phyloP scores from a whole-genome alignment of 2,888 invertebrate species.

The Temnothorax rugatulus region DNA sequence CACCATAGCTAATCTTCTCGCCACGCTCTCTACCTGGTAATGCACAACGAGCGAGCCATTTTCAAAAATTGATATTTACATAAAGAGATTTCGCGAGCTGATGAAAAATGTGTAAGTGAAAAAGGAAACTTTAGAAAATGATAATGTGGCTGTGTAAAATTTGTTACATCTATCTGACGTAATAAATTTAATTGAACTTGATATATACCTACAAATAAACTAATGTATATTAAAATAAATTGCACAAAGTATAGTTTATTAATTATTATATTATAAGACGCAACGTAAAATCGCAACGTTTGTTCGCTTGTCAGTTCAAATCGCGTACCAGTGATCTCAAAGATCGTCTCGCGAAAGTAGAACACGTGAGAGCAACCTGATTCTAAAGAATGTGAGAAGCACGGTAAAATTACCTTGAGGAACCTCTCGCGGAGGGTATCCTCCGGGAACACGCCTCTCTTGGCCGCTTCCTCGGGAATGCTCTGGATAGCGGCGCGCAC shows the following conservation, averaged over 20 bases:
- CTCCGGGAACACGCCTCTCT: conserved; percentile 95
- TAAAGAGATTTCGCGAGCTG: neutral
- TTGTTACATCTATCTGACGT: neutral
- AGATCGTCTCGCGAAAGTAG: neutral
- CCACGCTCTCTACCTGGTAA: conserved; percentile 91
- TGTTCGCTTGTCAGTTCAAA: neutral
- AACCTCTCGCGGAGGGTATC: conserved; percentile 95
- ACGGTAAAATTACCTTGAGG: conserved; percentile 87
- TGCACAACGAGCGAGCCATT: conserved; percentile 13
- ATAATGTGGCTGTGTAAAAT: neutral
- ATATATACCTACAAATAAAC: neutral
- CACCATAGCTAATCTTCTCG: conserved; percentile 94
- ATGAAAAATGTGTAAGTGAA: neutral
- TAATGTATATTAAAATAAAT: neutral
- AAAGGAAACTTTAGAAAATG: neutral
- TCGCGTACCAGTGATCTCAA: neutral
- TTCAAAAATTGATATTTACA: conserved; percentile 23
- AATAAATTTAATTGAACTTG: neutral
- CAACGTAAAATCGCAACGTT: neutral
- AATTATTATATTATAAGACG: neutral
- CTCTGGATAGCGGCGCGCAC: conserved; percentile 92
- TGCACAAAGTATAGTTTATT: neutral
- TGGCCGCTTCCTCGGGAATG: conserved; percentile 92
- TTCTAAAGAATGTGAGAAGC: conserved; percentile 19
- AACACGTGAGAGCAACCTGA: neutral